Evolutionary conservation across 2,113 vertebrate species (phyloP), one percentile per base, ranked within the genome.

Genomic region (Geothlypis trichas): DNA sequence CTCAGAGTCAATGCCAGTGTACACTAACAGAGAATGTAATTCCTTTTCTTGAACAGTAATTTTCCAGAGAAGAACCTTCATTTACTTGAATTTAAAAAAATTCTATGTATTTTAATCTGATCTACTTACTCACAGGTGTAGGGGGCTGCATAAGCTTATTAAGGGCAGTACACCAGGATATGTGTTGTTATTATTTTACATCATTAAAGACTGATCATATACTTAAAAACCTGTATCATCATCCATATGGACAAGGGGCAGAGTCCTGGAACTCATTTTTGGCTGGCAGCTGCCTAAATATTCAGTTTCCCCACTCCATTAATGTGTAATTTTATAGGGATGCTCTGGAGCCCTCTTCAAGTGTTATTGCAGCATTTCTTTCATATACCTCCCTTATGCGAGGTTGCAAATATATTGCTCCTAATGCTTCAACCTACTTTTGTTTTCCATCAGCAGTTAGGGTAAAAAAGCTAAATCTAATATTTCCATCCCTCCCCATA

Each of bases 161-260:
- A 30, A 90, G 17, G 72, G 42, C 61, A 55, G 59, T 23, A 33
- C 13, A 61, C 19, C 23, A 58, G 74, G 10, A 91, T 84, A 59
- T 7, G 30, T 51, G 46, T 33, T 83, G 59, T 49, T 93, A 16
- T 52, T 77, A 28, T 57, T 54, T 59, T 59, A n/a, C 35, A 44
- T 42, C 52, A 16, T 88, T 96, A 71, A 89, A 87, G 63, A 20
- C 52, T 46, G 42, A 71, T 80, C 11, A 37, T 86, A 27, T 42
- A 90, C 59, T 74, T 87, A 74, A 92, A 93, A 89, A 71, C 46
- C 67, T 85, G 31, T 66, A 89, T 79, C 51, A 96, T 90, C 67
- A 76, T 46, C 82, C 46, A 5, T 54, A 57, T 30, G 81, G 49
- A 65, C 30, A 33, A 72, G 37, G 39, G 69, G 24, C 30, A 95